phyloP scores from a whole-genome alignment of 2,797 vertebrate species.

The Eulemur rubriventer region DNA sequence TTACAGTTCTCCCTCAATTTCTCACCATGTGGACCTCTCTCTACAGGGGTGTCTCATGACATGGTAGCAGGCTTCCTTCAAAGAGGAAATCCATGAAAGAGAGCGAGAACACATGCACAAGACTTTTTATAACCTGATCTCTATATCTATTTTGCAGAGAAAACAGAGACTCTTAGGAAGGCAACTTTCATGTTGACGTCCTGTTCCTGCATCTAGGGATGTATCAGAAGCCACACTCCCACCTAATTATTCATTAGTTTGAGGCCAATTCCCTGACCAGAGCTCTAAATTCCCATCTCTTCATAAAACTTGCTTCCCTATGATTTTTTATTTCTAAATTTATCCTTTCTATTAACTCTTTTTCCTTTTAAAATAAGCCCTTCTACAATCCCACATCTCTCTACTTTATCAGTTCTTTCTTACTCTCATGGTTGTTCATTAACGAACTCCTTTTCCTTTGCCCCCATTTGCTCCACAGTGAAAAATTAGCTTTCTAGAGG shows the following conservation, averaged over 20 bases:
- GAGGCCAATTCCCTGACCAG: background rate
- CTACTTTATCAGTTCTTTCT: background rate
- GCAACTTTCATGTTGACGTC: background rate
- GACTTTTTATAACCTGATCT: background rate
- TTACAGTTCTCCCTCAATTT: background rate
- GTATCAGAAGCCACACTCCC: background rate
- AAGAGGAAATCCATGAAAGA: background rate
- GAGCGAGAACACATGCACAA: background rate
- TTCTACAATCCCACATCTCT: background rate
- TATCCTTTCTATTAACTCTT: background rate
- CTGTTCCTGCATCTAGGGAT: background rate
- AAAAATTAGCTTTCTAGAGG: background rate
- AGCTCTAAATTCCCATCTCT: background rate
- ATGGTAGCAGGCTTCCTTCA: background rate
- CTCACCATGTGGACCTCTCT: background rate
- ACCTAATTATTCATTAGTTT: background rate
- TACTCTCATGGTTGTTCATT: background rate
- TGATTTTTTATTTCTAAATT: background rate
- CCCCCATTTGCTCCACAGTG: background rate
- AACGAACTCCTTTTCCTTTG: background rate
- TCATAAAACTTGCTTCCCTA: background rate
- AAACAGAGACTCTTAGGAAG: background rate
- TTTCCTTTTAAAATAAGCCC: background rate
- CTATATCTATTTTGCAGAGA: slow-evolving; percentile 11
- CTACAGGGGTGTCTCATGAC: background rate